Percentiles rank a stretch among this genome's conserved stretches.
phyloP scores from a whole-genome alignment of 2,797 vertebrate species.

The Myiotriccus ornatus region DNA sequence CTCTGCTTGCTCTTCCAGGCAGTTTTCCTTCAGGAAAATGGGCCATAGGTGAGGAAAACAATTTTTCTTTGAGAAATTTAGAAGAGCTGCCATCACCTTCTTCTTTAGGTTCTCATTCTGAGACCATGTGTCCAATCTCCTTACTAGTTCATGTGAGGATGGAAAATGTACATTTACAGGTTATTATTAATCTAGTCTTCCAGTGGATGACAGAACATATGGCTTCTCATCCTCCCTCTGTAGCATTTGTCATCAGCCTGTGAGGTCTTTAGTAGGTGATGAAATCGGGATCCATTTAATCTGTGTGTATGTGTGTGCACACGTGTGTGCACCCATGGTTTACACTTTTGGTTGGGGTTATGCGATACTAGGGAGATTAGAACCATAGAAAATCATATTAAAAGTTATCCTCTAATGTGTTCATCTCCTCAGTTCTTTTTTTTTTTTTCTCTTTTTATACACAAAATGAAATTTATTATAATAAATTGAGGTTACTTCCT shows the following conservation, averaged over 20 bases:
- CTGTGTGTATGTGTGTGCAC: background rate
- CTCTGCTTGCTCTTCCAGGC: background rate
- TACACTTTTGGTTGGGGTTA: background rate
- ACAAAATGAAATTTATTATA: conserved; percentile 23
- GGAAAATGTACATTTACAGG: background rate
- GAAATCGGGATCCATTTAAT: background rate
- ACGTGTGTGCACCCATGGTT: background rate
- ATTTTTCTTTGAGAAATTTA: background rate
- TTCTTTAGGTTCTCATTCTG: background rate
- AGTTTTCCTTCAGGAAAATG: background rate
- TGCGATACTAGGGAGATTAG: background rate
- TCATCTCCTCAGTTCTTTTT: background rate
- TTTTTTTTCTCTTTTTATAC: background rate
- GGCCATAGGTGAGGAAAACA: background rate
- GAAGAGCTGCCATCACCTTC: background rate
- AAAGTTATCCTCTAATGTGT: conserved; percentile 6
- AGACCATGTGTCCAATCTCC: background rate
- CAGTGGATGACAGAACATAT: background rate
- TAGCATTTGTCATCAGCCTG: background rate
- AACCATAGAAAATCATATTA: conserved; percentile 8
- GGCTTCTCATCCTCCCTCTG: background rate
- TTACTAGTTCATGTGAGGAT: background rate
- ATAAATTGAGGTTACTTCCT: conserved; percentile 37
- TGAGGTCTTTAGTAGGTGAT: background rate
- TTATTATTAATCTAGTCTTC: background rate